These are phyloP conservation scores for Dermolepida albohirtum DNA, from an alignment of 2,888 invertebrate species.

Conservation along the genomic window DNA sequence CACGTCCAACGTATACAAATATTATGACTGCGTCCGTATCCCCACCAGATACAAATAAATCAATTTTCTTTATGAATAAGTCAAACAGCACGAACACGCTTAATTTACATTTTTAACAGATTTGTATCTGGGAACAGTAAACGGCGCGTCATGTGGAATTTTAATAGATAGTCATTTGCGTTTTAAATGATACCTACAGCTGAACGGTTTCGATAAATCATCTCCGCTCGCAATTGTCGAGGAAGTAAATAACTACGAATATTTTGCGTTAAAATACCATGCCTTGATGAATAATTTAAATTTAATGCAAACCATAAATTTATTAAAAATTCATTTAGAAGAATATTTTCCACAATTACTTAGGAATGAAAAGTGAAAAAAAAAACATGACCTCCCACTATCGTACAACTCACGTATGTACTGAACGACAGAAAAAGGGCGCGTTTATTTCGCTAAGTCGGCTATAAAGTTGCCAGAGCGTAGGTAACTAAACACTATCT, in stretches of 20 bases:
- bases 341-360: too few species aligned
- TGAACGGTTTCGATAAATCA: slow-evolving; percentile 29
- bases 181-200: slow-evolving; percentile 25
- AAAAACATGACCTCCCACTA: too few species aligned
- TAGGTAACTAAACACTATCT: too few species aligned
- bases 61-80: slow-evolving; percentile 34
- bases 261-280: too few species aligned
- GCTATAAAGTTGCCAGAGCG: too few species aligned
- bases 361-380: too few species aligned
- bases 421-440: too few species aligned
- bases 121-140: slow-evolving; percentile 30
- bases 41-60: slow-evolving; percentile 35
- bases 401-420: too few species aligned
- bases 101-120: slow-evolving; percentile 39
- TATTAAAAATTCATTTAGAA: too few species aligned
- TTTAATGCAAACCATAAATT: background rate
- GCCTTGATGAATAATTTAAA: slow-evolving; percentile 11
- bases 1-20: slow-evolving; percentile 23
- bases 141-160: slow-evolving; percentile 27
- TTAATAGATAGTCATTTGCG: slow-evolving; percentile 34
- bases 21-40: slow-evolving; percentile 27
- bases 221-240: slow-evolving; percentile 9
- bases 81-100: slow-evolving; percentile 26
- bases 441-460: too few species aligned
- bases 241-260: slow-evolving; percentile 10